These are phyloP conservation scores for Rhagoletis zephyria DNA, from an alignment of 1,140 invertebrate genomes.

Conservation along the genomic window DNA sequence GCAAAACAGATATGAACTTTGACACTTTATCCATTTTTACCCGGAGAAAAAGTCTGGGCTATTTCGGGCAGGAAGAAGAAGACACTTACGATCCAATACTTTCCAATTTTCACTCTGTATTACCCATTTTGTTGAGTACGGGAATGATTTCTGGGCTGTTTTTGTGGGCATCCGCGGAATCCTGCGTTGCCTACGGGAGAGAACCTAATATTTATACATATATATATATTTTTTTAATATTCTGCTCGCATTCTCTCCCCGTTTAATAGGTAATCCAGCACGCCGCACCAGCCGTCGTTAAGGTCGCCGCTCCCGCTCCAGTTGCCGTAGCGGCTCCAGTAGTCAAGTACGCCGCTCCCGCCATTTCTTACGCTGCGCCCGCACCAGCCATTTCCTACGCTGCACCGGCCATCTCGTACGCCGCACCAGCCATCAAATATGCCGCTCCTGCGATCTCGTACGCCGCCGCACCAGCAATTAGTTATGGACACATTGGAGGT, in stretches of 20 bases:
- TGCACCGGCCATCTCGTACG: constrained; percentile 54
- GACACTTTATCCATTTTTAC: too few relatives aligned
- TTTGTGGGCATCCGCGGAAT: too few relatives aligned
- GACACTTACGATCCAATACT: too few relatives aligned
- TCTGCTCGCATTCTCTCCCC: constrained; percentile 55
- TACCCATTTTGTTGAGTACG: too few relatives aligned
- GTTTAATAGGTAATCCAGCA: background rate
- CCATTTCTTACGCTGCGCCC: constrained; percentile 53
- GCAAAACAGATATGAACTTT: too few relatives aligned
- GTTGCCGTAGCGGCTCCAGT: constrained; percentile 60
- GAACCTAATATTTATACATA: too few relatives aligned
- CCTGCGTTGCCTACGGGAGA: too few relatives aligned
- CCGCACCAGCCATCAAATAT: constrained; percentile 50
- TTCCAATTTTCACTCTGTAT: too few relatives aligned
- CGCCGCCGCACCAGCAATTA: constrained; percentile 50
- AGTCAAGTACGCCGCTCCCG: constrained; percentile 63
- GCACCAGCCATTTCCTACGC: constrained; percentile 52
- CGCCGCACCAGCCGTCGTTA: constrained; percentile 55
- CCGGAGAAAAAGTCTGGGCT: too few relatives aligned
- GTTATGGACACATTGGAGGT: background rate
- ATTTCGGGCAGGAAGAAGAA: too few relatives aligned
- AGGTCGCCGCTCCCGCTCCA: constrained; percentile 60
- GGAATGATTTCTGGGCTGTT: too few relatives aligned
- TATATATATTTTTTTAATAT: background rate
- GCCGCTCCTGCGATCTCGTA: constrained; percentile 40